Conservation (phyloP, 2,113 vertebrate species). For the Peromyscus californicus region DNA sequence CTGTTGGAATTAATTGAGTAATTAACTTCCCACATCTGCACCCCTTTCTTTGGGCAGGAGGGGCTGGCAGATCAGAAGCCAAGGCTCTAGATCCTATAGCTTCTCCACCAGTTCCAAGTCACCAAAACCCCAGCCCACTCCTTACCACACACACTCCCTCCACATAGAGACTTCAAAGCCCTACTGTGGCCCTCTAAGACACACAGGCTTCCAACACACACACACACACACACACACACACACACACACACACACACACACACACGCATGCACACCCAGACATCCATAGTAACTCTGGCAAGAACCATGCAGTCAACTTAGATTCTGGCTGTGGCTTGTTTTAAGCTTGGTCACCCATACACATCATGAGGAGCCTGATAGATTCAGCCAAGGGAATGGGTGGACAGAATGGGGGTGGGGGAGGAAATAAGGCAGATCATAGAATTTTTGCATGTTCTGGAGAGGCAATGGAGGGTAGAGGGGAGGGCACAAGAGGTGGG, state of each 20-base stretch:
- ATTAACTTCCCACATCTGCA: constrained; percentile 76
- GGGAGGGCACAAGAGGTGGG: not conserved
- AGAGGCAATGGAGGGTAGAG: not conserved
- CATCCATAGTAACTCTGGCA: not conserved
- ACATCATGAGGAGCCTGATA: not conserved
- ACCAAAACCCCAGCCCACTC: not conserved
- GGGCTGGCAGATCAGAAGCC: not conserved
- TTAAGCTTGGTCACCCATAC: not conserved
- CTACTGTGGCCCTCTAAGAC: not conserved
- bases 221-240: too few species aligned
- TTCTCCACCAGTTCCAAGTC: not conserved
- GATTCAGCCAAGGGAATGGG: not conserved
- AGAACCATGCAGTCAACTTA: not conserved
- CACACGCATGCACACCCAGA: not conserved
- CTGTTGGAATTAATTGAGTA: constrained; percentile 74
- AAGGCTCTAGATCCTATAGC: too few species aligned
- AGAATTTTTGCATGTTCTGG: not conserved
- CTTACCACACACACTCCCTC: not conserved
- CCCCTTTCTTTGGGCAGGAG: not conserved
- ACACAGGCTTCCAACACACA: not conserved
- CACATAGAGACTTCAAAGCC: not conserved
- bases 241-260: too few species aligned
- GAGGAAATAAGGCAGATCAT: not conserved
- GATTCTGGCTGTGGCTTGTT: not conserved
- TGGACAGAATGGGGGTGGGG: not conserved